A percentile compares a stretch with the other conserved stretches of the same genome.
Evolutionary conservation across 2,797 vertebrate genomes (phyloP).

Genomic region (Nannoperca obscura): DNA sequence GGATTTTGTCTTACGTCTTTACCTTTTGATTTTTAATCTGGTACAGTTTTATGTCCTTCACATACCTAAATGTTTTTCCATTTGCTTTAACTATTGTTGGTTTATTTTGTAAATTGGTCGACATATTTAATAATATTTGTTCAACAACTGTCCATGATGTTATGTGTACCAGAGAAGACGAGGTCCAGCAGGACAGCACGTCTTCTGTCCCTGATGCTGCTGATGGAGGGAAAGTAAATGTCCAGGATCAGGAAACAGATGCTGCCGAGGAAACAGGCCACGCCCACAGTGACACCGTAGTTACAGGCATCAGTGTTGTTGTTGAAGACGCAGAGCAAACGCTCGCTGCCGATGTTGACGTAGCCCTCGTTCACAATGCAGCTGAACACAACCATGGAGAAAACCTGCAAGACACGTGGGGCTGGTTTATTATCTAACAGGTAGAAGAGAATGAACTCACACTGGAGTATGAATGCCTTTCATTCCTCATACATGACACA

Average conservation of each 20-base stretch:
- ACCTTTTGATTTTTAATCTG: neutral
- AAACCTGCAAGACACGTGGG: constrained; percentile 60
- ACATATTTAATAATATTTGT: neutral
- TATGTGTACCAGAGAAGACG: constrained; percentile 89
- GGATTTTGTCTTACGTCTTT: too few species aligned
- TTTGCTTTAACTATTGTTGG: neutral
- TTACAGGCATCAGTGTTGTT: constrained; percentile 94
- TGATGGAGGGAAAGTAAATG: constrained; percentile 95
- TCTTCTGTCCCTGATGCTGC: constrained; percentile 93
- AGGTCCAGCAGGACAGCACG: constrained; percentile 92
- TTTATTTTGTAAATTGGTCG: neutral
- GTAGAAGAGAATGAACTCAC: constrained; percentile 60
- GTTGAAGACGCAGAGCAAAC: constrained; percentile 93
- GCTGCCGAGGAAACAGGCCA: constrained; percentile 93
- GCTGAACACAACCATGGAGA: constrained; percentile 95
- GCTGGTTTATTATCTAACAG: constrained; percentile 49
- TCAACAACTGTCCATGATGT: neutral
- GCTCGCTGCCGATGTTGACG: constrained; percentile 89
- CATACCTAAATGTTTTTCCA: neutral
- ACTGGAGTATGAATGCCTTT: constrained; percentile 37
- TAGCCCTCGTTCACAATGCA: constrained; percentile 97
- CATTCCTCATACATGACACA: constrained; percentile 48
- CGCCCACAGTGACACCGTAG: constrained; percentile 91
- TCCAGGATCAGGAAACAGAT: constrained; percentile 92
- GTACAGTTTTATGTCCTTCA: neutral